phyloP scores from a whole-genome alignment of 2,888 invertebrate species.

The Pyrrhosoma nymphula region DNA sequence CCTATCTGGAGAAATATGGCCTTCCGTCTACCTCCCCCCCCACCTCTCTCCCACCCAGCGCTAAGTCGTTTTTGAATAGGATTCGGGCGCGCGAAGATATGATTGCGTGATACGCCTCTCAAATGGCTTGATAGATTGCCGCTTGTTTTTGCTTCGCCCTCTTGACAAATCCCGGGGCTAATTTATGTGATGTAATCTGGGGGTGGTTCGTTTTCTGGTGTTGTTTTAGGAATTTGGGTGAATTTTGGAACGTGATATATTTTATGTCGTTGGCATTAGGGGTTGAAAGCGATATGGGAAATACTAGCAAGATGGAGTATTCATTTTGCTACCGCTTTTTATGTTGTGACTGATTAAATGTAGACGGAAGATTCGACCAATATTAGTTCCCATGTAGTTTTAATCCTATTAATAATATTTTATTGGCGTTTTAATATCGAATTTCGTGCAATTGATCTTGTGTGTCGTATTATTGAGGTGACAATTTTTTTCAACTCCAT shows the following conservation, averaged over 20 bases:
- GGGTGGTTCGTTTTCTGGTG: background rate
- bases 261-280: background rate
- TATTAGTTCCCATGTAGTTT: too few species aligned
- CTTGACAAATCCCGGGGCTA: conserved; percentile 11
- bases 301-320: background rate
- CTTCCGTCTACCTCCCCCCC: background rate
- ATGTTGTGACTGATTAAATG: background rate
- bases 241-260: background rate
- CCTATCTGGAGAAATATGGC: background rate
- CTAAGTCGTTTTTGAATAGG: conserved; percentile 24
- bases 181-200: conserved; percentile 5
- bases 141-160: conserved; percentile 9
- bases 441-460: too few species aligned
- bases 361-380: background rate
- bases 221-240: background rate
- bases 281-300: background rate
- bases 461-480: too few species aligned
- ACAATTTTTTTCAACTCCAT: too few species aligned
- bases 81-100: conserved; percentile 24
- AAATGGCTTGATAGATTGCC: conserved; percentile 20
- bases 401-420: too few species aligned
- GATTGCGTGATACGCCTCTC: conserved; percentile 39
- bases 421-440: too few species aligned
- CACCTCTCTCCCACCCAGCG: background rate
- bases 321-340: background rate